These are phyloP conservation scores for Cervus canadensis DNA, from an alignment of 2,113 vertebrate genomes.

Conservation along the genomic window DNA sequence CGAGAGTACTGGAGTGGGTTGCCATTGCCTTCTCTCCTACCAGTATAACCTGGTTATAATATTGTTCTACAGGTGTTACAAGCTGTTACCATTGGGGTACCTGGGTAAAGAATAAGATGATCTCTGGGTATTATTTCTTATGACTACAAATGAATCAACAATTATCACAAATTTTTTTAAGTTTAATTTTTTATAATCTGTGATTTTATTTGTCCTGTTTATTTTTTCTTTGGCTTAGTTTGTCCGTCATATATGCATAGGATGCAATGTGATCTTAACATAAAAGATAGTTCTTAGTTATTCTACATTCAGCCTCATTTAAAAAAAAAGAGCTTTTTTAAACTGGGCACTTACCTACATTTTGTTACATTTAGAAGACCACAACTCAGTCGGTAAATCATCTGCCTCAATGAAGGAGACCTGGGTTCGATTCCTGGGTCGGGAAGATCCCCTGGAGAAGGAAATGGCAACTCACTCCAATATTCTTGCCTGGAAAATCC, in stretches of 20 bases:
- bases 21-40: no score
- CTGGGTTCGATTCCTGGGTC: background rate
- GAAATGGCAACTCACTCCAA: background rate
- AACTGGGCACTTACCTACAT: background rate
- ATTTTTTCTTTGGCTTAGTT: background rate
- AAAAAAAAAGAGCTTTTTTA: background rate
- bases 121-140: background rate
- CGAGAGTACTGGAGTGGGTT: no score
- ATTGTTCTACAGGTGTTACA: background rate
- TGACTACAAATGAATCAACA: background rate
- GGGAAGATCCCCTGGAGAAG: background rate
- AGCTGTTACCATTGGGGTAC: background rate
- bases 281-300: background rate
- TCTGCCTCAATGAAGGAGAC: background rate
- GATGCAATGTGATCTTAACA: background rate
- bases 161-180: background rate
- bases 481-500: background rate
- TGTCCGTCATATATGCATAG: background rate
- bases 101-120: background rate
- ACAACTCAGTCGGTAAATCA: background rate
- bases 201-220: background rate
- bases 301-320: background rate
- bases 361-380: background rate
- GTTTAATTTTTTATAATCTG: background rate
- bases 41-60: background rate